Conservation (phyloP, 53 echinoderm and acorn worm species). For the Apostichopus leukothele region DNA sequence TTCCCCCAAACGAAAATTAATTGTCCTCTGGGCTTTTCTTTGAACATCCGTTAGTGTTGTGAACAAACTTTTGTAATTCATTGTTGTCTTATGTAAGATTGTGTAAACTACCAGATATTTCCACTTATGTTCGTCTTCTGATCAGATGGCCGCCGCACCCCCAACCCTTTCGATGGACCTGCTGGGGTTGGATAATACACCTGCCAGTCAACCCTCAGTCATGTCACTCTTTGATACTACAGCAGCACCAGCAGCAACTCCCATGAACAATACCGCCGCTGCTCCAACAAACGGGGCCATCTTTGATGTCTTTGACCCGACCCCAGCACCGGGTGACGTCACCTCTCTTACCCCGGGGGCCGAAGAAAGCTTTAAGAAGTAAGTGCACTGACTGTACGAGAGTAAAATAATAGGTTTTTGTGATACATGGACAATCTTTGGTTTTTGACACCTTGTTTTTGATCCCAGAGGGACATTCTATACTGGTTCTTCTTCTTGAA, state of each 20-base stretch:
- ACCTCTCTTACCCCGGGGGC: conserved; percentile 61
- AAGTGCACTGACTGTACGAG: conserved; percentile 1
- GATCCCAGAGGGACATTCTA: too few relatives aligned
- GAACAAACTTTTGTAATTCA: too few relatives aligned
- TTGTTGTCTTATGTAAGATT: too few relatives aligned
- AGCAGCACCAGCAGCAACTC: neutral
- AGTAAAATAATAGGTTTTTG: too few relatives aligned
- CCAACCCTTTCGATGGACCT: conserved; percentile 60
- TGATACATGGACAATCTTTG: too few relatives aligned
- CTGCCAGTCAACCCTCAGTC: conserved; percentile 52
- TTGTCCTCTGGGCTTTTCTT: too few relatives aligned
- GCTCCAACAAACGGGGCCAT: conserved; percentile 37
- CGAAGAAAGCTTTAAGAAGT: conserved; percentile 90
- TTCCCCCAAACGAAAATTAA: too few relatives aligned
- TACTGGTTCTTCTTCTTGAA: too few relatives aligned
- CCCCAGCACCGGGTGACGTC: neutral
- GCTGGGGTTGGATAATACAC: conserved; percentile 60
- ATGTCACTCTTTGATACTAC: conserved; percentile 58
- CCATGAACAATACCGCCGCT: conserved; percentile 3
- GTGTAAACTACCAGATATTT: too few relatives aligned
- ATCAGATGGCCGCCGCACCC: conserved; percentile 24
- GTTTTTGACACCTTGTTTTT: too few relatives aligned
- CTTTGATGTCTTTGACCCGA: conserved; percentile 78
- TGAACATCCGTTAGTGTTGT: too few relatives aligned
- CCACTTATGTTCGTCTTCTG: neutral